phyloP scores from a whole-genome alignment of 2,113 vertebrate genomes.

The Pithys albifrons region DNA sequence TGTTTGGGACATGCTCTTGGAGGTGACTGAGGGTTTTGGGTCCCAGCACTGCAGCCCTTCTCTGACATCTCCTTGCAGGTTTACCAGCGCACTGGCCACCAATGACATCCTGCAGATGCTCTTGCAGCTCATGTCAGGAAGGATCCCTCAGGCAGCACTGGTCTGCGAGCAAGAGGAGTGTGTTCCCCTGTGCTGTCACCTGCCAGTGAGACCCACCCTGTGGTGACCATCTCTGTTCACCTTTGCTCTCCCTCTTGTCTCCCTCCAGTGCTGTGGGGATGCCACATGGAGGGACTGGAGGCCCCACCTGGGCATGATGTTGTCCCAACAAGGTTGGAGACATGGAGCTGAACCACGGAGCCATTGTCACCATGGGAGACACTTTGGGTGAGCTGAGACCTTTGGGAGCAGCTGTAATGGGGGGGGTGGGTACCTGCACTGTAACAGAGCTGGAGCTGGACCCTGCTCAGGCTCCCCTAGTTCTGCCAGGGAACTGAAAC shows the following conservation, averaged over 20 bases:
- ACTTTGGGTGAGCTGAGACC: slow-evolving; percentile 80
- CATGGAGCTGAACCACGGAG: slow-evolving; percentile 69
- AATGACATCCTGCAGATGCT: slow-evolving; percentile 90
- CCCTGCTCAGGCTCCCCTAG: background rate
- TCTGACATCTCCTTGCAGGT: slow-evolving; percentile 73
- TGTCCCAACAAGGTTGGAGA: slow-evolving; percentile 85
- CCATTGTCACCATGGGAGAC: slow-evolving; percentile 87
- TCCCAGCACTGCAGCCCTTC: background rate
- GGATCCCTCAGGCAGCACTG: slow-evolving; percentile 83
- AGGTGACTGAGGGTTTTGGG: background rate
- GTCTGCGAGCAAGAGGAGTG: slow-evolving; percentile 64
- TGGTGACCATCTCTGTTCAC: background rate
- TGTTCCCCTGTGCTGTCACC: background rate
- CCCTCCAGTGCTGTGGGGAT: slow-evolving; percentile 81
- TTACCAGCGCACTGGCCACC: slow-evolving; percentile 82
- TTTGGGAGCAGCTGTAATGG: background rate
- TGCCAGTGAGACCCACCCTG: background rate
- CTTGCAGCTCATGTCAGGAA: slow-evolving; percentile 90
- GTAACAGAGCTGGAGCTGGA: background rate
- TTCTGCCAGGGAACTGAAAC: background rate
- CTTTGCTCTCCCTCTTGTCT: background rate
- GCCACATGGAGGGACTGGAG: slow-evolving; percentile 89
- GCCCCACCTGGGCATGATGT: slow-evolving; percentile 87
- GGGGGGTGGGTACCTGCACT: background rate
- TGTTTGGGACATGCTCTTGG: background rate